Percentiles rank a stretch among this genome's conserved stretches.
These are phyloP conservation scores for Malacosoma neustria DNA, from an alignment of 2,888 invertebrate genomes.

Conservation along the genomic window DNA sequence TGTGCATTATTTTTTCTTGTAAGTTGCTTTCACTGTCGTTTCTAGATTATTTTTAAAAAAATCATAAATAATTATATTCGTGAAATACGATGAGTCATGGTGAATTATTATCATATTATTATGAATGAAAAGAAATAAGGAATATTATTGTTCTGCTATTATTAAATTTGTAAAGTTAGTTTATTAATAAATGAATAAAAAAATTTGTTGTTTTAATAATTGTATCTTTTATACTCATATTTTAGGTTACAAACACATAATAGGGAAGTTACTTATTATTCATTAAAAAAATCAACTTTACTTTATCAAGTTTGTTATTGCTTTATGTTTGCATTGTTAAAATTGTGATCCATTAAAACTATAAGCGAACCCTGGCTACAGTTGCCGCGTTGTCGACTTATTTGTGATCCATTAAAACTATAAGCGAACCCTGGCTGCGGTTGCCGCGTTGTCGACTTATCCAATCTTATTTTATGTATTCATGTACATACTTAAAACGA, in stretches of 20 bases:
- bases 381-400: no score
- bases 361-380: no score
- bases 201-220: constrained; percentile 53
- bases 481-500: no score
- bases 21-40: constrained; percentile 73
- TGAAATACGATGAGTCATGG: constrained; percentile 70
- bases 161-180: constrained; percentile 76
- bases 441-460: no score
- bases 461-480: no score
- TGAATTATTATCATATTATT: constrained; percentile 57
- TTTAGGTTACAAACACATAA: no score
- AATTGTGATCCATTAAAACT: neutral
- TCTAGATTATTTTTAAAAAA: constrained; percentile 70
- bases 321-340: constrained; percentile 6
- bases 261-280: no score
- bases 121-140: constrained; percentile 75
- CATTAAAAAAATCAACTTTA: no score
- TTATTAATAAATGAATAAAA: constrained; percentile 75
- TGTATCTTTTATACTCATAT: no score
- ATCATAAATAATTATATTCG: constrained; percentile 73
- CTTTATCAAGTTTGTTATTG: no score
- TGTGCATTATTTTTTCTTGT: constrained; percentile 68
- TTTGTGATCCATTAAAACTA: neutral
- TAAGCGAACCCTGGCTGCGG: no score
- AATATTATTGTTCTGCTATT: constrained; percentile 76